phyloP scores from a whole-genome alignment of 2,888 invertebrate species.

The Diarsia dahlii region DNA sequence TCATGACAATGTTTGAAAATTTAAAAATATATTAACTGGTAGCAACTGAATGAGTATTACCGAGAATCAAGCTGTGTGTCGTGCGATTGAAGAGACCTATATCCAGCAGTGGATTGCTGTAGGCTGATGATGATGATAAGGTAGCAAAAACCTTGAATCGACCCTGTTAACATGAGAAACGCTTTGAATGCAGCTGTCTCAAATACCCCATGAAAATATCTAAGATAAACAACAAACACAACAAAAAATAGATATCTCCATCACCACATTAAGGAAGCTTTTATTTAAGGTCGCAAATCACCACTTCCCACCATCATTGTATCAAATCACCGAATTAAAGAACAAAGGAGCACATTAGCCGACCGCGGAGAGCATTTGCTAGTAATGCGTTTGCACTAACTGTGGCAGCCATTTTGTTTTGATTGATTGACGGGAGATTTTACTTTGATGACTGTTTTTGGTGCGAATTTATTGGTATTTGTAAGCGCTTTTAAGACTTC shows the following conservation, averaged over 20 bases:
- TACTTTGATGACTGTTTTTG: conserved; percentile 36
- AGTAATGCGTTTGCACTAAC: conserved; percentile 58
- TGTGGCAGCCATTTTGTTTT: conserved; percentile 46
- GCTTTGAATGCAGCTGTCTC: neutral
- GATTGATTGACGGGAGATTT: conserved; percentile 49
- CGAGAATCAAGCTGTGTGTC: too few relatives aligned
- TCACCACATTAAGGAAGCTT: conserved; percentile 35
- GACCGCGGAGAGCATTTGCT: conserved; percentile 41
- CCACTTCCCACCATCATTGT: conserved; percentile 55
- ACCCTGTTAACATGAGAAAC: neutral
- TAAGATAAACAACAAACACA: neutral
- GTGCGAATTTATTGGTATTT: conserved; percentile 21
- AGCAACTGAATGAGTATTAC: too few relatives aligned
- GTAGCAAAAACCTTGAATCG: neutral
- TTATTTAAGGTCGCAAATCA: conserved; percentile 55
- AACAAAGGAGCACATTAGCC: conserved; percentile 54
- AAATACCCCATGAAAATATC: neutral
- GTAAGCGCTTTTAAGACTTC: neutral
- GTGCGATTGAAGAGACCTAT: too few relatives aligned
- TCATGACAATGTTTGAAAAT: neutral
- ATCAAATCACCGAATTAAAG: conserved; percentile 62
- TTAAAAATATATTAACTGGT: neutral
- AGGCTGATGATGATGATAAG: neutral
- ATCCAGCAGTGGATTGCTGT: too few relatives aligned
- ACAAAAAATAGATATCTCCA: conserved; percentile 24